These are phyloP conservation scores for Dermolepida albohirtum DNA, from an alignment of 2,888 invertebrate genomes.

Conservation along the genomic window DNA sequence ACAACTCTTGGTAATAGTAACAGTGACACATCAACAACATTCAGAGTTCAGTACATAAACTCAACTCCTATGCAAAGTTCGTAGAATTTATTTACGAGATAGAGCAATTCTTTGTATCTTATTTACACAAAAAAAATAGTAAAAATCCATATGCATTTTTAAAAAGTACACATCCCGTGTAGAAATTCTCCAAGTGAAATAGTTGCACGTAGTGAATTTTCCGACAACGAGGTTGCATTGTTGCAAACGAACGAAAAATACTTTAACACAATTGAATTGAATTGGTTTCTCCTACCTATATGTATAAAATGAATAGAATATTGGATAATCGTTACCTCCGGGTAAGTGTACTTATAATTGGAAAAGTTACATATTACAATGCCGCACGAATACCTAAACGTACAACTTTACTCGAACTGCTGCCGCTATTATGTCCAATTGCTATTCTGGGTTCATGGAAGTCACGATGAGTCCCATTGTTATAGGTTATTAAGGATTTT, in stretches of 20 bases:
- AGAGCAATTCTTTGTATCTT: too few relatives aligned
- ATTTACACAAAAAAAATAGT: too few relatives aligned
- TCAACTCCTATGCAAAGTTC: too few relatives aligned
- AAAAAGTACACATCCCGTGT: too few relatives aligned
- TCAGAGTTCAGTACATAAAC: too few relatives aligned
- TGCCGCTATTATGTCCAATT: constrained; percentile 32
- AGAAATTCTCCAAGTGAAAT: too few relatives aligned
- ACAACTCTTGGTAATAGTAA: too few relatives aligned
- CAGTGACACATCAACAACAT: too few relatives aligned
- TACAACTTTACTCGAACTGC: constrained; percentile 29
- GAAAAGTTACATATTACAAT: constrained; percentile 39
- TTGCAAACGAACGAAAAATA: background rate
- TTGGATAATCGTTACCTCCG: constrained; percentile 35
- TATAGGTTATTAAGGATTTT: constrained; percentile 35
- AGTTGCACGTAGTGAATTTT: too few relatives aligned
- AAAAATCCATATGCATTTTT: too few relatives aligned
- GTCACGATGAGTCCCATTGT: constrained; percentile 37
- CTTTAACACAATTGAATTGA: constrained; percentile 25
- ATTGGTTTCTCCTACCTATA: constrained; percentile 22
- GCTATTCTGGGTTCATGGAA: constrained; percentile 31
- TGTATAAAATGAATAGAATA: constrained; percentile 33
- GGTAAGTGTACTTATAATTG: constrained; percentile 38
- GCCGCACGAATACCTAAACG: constrained; percentile 33
- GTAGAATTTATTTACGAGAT: too few relatives aligned
- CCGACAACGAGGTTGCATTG: too few relatives aligned